Base-by-base conservation (phyloP, 2,888 invertebrate genomes). In the Tachina fera region DNA sequence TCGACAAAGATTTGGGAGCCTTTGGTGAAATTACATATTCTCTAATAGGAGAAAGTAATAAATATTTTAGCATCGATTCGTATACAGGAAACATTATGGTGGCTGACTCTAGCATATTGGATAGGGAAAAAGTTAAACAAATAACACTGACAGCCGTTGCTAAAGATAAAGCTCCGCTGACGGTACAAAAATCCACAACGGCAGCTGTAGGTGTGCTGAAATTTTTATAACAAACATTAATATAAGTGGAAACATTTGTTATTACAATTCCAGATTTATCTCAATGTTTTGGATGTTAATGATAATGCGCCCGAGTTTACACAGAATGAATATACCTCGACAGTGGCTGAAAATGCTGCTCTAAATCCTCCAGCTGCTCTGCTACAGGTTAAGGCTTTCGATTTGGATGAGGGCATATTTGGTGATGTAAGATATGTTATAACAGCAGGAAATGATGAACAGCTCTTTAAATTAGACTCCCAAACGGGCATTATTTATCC, bases 281-380 rank as follows among this genome's bases (percentile, higher is more conserved):
- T 97, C 60, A 95, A 95, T 91, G 94, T 98, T 11, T 91, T 95
- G 41, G 98, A 98, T 91, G 95, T 96, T n/a, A 98, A 98, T 92
- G 98, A 98, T 92, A 97, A 98, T 92, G 93, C 95, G 0, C 98
- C 98, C 0, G 93, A 95, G 61, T 98, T 98, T 92, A 95, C 95
- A 0, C 96, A 96, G 88, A 95, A 95, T 65, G 95, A 95, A 10
- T 98, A 97, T 92, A 95, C 95, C 88, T 95, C 96, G 1, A 96
- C 95, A 0, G 96, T 98, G 14, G 96, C 97, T 0, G 98, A 98
- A 91, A 97, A 97, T 91, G 94, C 97, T 0, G 95, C 96, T 13
- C 92, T 97, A 19, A 95, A 96, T 90, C 97, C 97, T 0, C 97
- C 97, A 0, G 96, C 97, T 0, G 96, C 97, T 1, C 95, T 98